Evolutionary conservation across 2,888 invertebrate genomes (phyloP).

Genomic region (Schizotus pectinicornis): DNA sequence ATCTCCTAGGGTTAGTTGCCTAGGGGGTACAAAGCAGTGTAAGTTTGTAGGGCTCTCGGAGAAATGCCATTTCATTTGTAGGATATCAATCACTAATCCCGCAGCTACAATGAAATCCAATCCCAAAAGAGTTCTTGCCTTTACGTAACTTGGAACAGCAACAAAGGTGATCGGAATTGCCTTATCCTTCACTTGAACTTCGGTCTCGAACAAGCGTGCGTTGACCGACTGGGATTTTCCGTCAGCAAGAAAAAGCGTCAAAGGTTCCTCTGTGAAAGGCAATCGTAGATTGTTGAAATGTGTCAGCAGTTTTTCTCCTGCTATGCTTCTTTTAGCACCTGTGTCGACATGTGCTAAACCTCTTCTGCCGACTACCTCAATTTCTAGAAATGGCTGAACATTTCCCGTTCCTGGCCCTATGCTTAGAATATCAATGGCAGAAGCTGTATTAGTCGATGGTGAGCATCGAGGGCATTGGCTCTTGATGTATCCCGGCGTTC

Average conservation of each 20-base stretch:
- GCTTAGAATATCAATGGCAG: constrained; percentile 12
- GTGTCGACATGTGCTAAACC: constrained; percentile 29
- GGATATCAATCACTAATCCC: constrained; percentile 21
- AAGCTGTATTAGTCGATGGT: too few species aligned
- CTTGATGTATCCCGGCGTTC: too few species aligned
- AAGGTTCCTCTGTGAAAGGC: background rate
- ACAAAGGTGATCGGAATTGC: constrained; percentile 26
- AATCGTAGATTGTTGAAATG: constrained; percentile 11
- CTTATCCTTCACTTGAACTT: constrained; percentile 14
- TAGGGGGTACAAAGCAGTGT: too few species aligned
- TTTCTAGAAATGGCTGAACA: constrained; percentile 2
- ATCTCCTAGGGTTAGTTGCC: too few species aligned
- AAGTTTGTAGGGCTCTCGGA: too few species aligned
- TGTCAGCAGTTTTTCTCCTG: constrained; percentile 12
- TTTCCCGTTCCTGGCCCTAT: background rate
- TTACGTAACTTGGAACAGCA: constrained; percentile 16
- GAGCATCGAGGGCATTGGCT: too few species aligned
- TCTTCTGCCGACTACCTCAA: background rate
- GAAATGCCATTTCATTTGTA: background rate
- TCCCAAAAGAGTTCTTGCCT: constrained; percentile 24
- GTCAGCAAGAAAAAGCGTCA: constrained; percentile 26
- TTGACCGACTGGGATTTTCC: constrained; percentile 9
- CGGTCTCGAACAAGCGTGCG: constrained; percentile 12
- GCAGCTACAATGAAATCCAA: constrained; percentile 28
- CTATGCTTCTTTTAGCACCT: constrained; percentile 26